Percentiles rank a stretch among this genome's conserved stretches.
These are phyloP conservation scores for Alsophila aescularia DNA, from an alignment of 2,888 invertebrate genomes.

Conservation along the genomic window DNA sequence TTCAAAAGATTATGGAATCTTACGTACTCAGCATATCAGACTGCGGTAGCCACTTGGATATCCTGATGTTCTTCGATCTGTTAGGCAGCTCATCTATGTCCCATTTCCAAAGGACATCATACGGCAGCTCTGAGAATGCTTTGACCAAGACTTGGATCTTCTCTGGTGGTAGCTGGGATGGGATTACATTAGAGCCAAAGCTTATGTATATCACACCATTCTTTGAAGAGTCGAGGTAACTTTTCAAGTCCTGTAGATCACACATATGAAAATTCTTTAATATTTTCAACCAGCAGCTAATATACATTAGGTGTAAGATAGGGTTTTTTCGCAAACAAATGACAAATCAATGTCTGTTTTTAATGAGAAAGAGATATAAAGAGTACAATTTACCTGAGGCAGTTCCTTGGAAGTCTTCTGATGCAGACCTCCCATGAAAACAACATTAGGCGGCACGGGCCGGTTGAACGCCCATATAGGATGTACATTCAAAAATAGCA, in stretches of 20 bases:
- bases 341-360: no score
- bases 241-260: constrained; percentile 41
- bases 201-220: constrained; percentile 28
- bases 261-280: no score
- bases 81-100: constrained; percentile 48
- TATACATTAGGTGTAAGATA: no score
- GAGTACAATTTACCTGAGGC: constrained; percentile 17
- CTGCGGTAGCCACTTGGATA: constrained; percentile 63
- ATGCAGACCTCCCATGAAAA: constrained; percentile 49
- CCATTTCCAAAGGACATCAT: constrained; percentile 63
- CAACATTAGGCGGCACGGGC: constrained; percentile 46
- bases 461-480: constrained; percentile 47
- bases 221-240: constrained; percentile 32
- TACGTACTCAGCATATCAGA: constrained; percentile 57
- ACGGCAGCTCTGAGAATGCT: constrained; percentile 52
- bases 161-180: constrained; percentile 37
- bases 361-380: constrained; percentile 1
- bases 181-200: constrained; percentile 34
- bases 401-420: constrained; percentile 35
- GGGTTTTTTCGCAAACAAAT: no score
- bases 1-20: background rate
- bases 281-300: no score
- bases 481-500: constrained; percentile 42
- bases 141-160: constrained; percentile 37
- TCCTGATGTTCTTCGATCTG: constrained; percentile 54